phyloP scores from a whole-genome alignment of 2,888 invertebrate species.

The Drosophila rubida region DNA sequence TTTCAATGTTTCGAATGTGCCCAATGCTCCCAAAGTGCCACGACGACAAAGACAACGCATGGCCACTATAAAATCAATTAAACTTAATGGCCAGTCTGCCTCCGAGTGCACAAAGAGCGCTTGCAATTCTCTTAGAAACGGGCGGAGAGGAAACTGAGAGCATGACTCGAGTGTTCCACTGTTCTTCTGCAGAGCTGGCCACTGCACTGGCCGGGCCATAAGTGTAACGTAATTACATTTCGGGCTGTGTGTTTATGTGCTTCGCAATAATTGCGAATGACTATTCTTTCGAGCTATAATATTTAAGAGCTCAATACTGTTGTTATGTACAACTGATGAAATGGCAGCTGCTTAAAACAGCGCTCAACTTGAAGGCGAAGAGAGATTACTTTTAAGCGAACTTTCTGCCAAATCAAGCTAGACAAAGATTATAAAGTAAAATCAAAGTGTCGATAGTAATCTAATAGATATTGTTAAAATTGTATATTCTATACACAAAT shows the following conservation, averaged over 20 bases:
- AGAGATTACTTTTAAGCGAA: not conserved
- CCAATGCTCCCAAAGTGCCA: conserved; percentile 26
- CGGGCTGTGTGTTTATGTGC: conserved; percentile 22
- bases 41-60: conserved; percentile 40
- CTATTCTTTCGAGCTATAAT: not conserved
- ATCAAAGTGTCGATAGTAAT: not conserved
- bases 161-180: conserved; percentile 6
- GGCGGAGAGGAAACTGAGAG: not conserved
- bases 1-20: conserved; percentile 20
- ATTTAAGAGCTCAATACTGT: conserved; percentile 6
- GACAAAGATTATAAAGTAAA: not conserved
- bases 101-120: conserved; percentile 26
- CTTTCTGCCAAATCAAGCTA: not conserved
- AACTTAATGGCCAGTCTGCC: conserved; percentile 57
- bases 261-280: conserved; percentile 17
- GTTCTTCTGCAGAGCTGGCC: no score
- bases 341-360: not conserved
- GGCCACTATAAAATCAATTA: conserved; percentile 62
- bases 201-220: conserved; percentile 14
- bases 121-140: conserved; percentile 37
- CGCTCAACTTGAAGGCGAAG: not conserved
- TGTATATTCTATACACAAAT: not conserved
- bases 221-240: conserved; percentile 27
- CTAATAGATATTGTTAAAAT: not conserved
- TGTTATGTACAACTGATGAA: not conserved